Evolutionary conservation across 2,797 vertebrate species (phyloP).

Genomic region (Chaetophractus vellerosus): DNA sequence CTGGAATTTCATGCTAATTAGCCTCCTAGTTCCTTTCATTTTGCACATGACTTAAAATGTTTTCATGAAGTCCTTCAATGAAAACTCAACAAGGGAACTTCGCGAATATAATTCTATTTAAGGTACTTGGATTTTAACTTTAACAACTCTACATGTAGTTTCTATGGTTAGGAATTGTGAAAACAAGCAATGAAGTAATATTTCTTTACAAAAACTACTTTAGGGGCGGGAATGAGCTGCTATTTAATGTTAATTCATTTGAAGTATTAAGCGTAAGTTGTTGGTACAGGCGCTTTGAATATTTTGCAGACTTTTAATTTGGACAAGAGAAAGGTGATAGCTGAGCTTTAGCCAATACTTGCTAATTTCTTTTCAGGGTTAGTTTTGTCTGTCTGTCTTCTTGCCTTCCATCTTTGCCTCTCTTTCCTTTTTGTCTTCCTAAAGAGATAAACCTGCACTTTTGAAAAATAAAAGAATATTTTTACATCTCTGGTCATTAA

Average conservation of each 20-base stretch:
- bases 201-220: slow-evolving; percentile 56
- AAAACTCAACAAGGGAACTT: slow-evolving; percentile 73
- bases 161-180: slow-evolving; percentile 67
- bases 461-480: slow-evolving; percentile 58
- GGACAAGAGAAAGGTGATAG: slow-evolving; percentile 35
- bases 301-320: slow-evolving; percentile 68
- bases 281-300: slow-evolving; percentile 57
- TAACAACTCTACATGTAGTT: slow-evolving; percentile 59
- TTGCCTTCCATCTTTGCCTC: slow-evolving; percentile 45
- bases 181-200: slow-evolving; percentile 65
- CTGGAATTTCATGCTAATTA: slow-evolving; percentile 80
- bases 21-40: slow-evolving; percentile 75
- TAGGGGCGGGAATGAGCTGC: slow-evolving; percentile 15
- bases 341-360: slow-evolving; percentile 30
- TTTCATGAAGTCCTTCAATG: slow-evolving; percentile 75
- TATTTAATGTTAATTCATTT: slow-evolving; percentile 63
- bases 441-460: slow-evolving; percentile 62
- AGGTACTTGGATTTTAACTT: slow-evolving; percentile 74
- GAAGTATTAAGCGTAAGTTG: slow-evolving; percentile 62
- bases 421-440: slow-evolving; percentile 38
- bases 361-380: slow-evolving; percentile 37
- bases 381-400: slow-evolving; percentile 53
- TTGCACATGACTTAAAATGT: slow-evolving; percentile 78
- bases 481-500: slow-evolving; percentile 64
- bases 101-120: slow-evolving; percentile 77